Evolutionary conservation across 2,797 vertebrate species (phyloP).

Genomic region (Cynopterus sphinx): DNA sequence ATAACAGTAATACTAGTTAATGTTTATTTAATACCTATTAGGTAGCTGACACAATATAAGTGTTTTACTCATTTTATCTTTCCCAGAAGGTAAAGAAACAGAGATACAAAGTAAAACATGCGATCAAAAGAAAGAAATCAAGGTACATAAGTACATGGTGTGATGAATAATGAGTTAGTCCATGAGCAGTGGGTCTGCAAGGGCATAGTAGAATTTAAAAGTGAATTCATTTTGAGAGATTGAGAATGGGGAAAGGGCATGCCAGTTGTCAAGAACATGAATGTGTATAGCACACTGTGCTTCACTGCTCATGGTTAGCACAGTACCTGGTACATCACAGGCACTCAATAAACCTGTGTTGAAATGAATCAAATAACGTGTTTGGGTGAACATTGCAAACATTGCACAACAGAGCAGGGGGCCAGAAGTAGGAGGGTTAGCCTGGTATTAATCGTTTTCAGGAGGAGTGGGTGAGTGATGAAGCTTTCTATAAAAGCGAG

Average conservation of each 20-base stretch:
- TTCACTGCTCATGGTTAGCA: neutral
- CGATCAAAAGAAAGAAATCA: neutral
- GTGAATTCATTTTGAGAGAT: neutral
- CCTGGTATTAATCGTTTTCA: neutral
- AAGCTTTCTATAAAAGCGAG: conserved; percentile 44
- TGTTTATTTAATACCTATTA: neutral
- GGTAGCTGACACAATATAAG: neutral
- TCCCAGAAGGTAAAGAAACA: neutral
- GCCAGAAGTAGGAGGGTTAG: neutral
- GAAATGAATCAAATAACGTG: neutral
- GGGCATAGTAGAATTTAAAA: neutral
- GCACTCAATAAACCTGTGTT: neutral
- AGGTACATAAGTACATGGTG: neutral
- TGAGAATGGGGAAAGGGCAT: neutral
- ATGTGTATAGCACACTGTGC: neutral
- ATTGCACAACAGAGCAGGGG: neutral
- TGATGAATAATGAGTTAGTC: neutral
- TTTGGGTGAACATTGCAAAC: neutral
- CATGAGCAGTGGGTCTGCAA: neutral
- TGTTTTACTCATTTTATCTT: conserved; percentile 5
- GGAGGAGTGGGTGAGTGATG: conserved; percentile 39
- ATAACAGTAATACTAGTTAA: neutral
- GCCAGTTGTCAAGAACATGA: neutral
- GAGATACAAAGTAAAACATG: neutral
- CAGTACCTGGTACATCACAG: neutral